phyloP scores from a whole-genome alignment of 2,797 vertebrate species.

The Lutra lutra region DNA sequence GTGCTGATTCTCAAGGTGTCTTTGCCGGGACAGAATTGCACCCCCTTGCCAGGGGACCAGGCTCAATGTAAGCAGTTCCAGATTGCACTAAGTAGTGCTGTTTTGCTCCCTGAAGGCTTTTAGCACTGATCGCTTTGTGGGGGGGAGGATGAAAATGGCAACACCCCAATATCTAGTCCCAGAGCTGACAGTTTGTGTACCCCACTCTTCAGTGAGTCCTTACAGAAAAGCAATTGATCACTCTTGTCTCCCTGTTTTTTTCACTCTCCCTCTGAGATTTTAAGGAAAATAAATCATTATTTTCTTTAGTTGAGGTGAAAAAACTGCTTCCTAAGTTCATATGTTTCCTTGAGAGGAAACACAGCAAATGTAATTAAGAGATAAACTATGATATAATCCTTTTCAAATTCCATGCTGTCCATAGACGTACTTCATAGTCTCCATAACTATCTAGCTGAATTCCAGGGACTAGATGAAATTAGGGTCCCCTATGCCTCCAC shows the following conservation, averaged over 20 bases:
- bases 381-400: slow-evolving; percentile 96
- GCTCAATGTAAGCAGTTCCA: not conserved
- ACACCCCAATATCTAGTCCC: not conserved
- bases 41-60: not conserved
- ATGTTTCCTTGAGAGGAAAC: slow-evolving; percentile 97
- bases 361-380: slow-evolving; percentile 98
- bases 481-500: not conserved
- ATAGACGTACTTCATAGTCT: slow-evolving; percentile 95
- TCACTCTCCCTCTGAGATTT: not conserved
- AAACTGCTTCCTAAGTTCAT: slow-evolving; percentile 97
- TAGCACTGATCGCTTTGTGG: not conserved
- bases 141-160: not conserved
- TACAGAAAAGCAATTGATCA: not conserved
- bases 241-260: not conserved
- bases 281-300: slow-evolving; percentile 48
- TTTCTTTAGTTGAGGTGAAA: slow-evolving; percentile 93
- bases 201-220: not conserved
- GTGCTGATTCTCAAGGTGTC: not conserved
- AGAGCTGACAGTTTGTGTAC: not conserved
- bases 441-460: slow-evolving; percentile 57
- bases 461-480: not conserved
- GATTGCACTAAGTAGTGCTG: not conserved
- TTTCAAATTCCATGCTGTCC: slow-evolving; percentile 91
- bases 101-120: not conserved
- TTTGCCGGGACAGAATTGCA: not conserved